Evolutionary conservation across 2,888 invertebrate genomes (phyloP).

Genomic region (Myopa tessellatipennis): DNA sequence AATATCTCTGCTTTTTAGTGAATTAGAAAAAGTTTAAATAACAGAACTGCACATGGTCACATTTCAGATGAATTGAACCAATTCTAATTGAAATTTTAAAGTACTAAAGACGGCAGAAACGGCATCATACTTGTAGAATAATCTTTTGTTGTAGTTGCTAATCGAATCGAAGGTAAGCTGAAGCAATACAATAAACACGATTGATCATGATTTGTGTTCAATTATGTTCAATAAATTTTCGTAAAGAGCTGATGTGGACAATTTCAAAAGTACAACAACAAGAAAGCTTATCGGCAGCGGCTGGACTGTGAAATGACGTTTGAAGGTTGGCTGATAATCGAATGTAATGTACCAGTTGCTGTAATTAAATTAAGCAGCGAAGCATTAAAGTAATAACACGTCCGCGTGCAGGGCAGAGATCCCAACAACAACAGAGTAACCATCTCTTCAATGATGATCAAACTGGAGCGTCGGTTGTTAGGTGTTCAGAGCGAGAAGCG

Average conservation of each 20-base stretch:
- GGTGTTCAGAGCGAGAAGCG: background rate
- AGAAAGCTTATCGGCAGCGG: background rate
- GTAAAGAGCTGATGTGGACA: too few relatives aligned
- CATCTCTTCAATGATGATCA: background rate
- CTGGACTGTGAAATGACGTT: background rate
- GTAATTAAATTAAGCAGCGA: conserved; percentile 33
- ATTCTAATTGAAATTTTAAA: too few relatives aligned
- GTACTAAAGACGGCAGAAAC: too few relatives aligned
- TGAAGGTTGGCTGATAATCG: background rate
- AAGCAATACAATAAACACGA: background rate
- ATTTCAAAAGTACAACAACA: too few relatives aligned
- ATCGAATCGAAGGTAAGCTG: background rate
- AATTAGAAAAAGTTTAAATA: background rate
- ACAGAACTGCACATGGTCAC: background rate
- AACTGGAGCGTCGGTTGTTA: background rate
- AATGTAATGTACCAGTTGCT: background rate
- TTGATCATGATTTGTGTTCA: too few relatives aligned
- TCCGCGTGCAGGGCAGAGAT: background rate
- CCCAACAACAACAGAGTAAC: background rate
- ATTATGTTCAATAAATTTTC: too few relatives aligned
- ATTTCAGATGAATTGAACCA: too few relatives aligned
- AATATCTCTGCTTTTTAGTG: background rate
- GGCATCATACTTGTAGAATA: too few relatives aligned
- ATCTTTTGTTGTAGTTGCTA: background rate
- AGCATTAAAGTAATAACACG: conserved; percentile 6